Evolutionary conservation across 2,113 vertebrate species (phyloP).

Genomic region (Tachysurus vachellii): DNA sequence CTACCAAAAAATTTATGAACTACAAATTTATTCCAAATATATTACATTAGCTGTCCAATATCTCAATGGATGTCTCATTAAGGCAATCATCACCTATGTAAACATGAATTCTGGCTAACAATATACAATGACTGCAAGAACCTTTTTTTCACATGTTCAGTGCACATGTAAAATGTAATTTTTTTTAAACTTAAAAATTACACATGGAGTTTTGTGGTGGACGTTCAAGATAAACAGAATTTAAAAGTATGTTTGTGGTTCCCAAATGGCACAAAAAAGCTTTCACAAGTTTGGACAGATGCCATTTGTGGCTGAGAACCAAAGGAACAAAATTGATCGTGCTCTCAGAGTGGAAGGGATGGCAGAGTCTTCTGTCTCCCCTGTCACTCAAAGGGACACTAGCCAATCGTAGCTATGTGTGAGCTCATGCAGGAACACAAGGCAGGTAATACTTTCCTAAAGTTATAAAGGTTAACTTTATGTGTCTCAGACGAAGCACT

Average conservation of each 20-base stretch:
- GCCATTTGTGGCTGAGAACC: neutral
- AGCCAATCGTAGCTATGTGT: neutral
- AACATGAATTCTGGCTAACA: slow-evolving; percentile 48
- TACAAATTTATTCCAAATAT: slow-evolving; percentile 38
- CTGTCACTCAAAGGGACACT: neutral
- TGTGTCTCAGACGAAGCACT: neutral
- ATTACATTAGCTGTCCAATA: slow-evolving; percentile 32
- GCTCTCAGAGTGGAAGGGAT: neutral
- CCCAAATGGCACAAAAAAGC: neutral
- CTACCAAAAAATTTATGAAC: slow-evolving; percentile 38
- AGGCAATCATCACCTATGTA: slow-evolving; percentile 48
- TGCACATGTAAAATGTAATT: neutral
- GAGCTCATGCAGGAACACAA: neutral
- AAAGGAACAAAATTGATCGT: neutral
- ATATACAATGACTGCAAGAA: slow-evolving; percentile 13
- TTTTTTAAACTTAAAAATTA: neutral
- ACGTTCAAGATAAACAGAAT: neutral
- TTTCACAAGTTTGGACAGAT: neutral
- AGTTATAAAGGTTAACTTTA: neutral
- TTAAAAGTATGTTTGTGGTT: neutral
- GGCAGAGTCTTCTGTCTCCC: neutral
- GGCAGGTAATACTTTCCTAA: neutral
- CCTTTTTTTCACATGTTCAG: neutral
- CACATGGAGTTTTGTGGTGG: neutral
- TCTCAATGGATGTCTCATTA: slow-evolving; percentile 44